Evolutionary conservation across 2,797 vertebrate genomes (phyloP).

Genomic region (Xiphorhynchus erythropygius): DNA sequence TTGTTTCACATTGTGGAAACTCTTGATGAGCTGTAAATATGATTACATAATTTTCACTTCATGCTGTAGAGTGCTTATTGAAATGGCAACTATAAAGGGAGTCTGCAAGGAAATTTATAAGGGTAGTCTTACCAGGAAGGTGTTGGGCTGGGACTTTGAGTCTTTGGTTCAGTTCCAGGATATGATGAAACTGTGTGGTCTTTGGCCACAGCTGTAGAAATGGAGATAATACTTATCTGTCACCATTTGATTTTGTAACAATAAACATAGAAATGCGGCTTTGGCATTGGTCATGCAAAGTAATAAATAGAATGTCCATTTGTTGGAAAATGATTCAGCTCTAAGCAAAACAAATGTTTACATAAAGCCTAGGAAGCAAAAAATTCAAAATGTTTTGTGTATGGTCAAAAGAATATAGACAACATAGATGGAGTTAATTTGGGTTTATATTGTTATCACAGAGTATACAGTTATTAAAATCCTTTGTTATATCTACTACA

Average conservation of each 20-base stretch:
- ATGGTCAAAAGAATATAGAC: background rate
- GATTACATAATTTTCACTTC: background rate
- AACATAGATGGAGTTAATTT: background rate
- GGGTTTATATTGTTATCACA: background rate
- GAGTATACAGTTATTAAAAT: background rate
- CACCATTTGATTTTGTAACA: background rate
- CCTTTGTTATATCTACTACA: background rate
- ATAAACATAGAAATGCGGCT: background rate
- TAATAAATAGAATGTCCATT: background rate
- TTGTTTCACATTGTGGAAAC: background rate
- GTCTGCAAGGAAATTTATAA: background rate
- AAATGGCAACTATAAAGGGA: background rate
- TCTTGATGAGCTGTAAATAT: background rate
- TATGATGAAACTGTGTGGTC: background rate
- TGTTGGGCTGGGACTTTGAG: background rate
- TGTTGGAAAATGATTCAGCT: background rate
- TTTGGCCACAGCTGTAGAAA: background rate
- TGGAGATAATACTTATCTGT: background rate
- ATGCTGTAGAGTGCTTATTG: background rate
- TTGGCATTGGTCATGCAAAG: background rate
- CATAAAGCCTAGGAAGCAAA: background rate
- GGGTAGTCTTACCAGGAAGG: background rate
- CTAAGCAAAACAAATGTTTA: background rate
- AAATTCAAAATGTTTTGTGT: background rate
- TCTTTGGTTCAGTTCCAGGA: background rate